These are phyloP conservation scores for Allacma fusca DNA, from an alignment of 2,888 invertebrate species.

Conservation along the genomic window DNA sequence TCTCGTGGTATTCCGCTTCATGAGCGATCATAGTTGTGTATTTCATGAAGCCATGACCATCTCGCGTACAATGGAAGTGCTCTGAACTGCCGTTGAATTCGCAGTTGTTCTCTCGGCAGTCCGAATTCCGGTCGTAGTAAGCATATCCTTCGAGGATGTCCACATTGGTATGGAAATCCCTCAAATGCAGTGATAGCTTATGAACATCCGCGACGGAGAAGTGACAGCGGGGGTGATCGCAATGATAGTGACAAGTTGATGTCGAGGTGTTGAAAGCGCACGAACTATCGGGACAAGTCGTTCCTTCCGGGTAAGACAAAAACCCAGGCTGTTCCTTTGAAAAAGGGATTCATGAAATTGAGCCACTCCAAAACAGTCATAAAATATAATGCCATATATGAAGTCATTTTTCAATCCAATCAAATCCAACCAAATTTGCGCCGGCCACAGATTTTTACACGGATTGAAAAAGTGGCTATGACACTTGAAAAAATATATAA, in stretches of 20 bases:
- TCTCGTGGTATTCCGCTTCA: conserved; percentile 69
- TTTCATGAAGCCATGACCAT: conserved; percentile 76
- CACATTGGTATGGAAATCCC: conserved; percentile 84
- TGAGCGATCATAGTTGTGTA: conserved; percentile 79
- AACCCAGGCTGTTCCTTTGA: conserved; percentile 60
- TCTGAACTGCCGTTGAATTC: conserved; percentile 57
- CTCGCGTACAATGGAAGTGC: conserved; percentile 79
- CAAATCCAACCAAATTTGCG: too few relatives aligned
- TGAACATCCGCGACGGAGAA: conserved; percentile 83
- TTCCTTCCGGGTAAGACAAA: conserved; percentile 61
- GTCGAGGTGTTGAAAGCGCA: conserved; percentile 75
- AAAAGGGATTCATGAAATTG: too few relatives aligned
- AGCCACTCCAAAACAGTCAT: background rate
- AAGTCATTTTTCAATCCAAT: too few relatives aligned
- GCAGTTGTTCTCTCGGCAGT: conserved; percentile 75
- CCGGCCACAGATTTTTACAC: too few relatives aligned
- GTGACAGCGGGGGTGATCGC: conserved; percentile 78
- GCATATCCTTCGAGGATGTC: conserved; percentile 86
- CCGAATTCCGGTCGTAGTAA: conserved; percentile 78
- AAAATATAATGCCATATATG: conserved; percentile 8
- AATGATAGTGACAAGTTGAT: conserved; percentile 78
- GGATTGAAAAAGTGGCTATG: background rate
- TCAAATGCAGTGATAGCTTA: conserved; percentile 81
- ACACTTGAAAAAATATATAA: too few relatives aligned
- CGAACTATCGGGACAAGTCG: conserved; percentile 77